Base-by-base conservation (phyloP, 2,888 invertebrate species). In the Heliconius sara region DNA sequence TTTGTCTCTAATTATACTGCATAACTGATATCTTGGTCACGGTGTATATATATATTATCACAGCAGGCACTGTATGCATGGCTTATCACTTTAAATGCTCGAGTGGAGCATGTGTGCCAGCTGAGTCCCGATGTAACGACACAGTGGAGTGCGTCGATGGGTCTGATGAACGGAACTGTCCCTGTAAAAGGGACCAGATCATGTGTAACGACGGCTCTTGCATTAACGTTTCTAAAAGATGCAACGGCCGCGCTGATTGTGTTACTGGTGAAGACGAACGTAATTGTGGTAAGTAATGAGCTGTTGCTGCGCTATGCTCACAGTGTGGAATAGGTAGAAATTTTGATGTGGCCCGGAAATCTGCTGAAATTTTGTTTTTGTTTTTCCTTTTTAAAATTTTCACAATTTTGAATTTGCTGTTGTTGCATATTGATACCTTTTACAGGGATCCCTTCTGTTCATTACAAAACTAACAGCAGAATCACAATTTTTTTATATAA, bases 121-220 rank as follows among this genome's bases (percentile, higher is more conserved):
- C 92, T 63, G 93, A 94, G 73, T 91, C 93, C 78, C 86, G 92
- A 81, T 96, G 96, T 91, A 96, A 97, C 88, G 93, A 95, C 76
- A 92, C 91, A 30, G 84, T 80, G 80, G 96, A 96, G 85, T 96
- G 96, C 87, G 83, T 87, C 79, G 96, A 97, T 87, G 90, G 89
- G 57, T 95, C 96, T 12, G 95, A 95, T 80, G 95, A 95, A 87
- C 83, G 77, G 74, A 88, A 89, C 83, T 95, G 95, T 84, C 89
- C 92, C 80, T 94, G 95, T 88, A 94, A 92, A 88, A 88, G 94
- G 80, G 96, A 93, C 80, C 91, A 96, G 86, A 96, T 95, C 88
- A 90, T 90, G 76, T 97, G 97, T 90, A 92, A 96, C 85, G 96
- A 97, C 86, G 96, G 96, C 83, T 91, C 95, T 87, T 97, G 97